These are phyloP conservation scores for Actenoides hombroni DNA, from an alignment of 2,113 vertebrate genomes.

Conservation along the genomic window DNA sequence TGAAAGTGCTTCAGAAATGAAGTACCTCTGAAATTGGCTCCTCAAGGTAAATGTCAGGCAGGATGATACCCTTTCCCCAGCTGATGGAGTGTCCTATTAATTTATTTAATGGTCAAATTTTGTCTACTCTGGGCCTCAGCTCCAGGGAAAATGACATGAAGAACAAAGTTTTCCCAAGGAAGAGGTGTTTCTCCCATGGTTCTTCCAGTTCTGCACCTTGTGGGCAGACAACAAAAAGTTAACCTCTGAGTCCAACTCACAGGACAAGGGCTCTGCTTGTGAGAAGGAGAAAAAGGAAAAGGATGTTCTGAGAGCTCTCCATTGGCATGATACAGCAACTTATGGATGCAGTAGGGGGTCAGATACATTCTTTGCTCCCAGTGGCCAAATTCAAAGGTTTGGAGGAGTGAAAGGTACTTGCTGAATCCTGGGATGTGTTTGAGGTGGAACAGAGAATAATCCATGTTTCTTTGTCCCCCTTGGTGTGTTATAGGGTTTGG, in stretches of 20 bases:
- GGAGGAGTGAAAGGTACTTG: neutral
- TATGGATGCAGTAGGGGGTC: neutral
- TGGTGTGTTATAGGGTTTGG: neutral
- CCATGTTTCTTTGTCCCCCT: neutral
- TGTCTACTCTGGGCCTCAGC: neutral
- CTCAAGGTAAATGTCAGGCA: neutral
- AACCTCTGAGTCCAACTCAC: neutral
- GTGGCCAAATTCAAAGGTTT: neutral
- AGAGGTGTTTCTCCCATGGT: neutral
- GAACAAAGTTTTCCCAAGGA: neutral
- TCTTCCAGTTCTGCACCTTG: neutral
- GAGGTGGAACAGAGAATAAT: neutral
- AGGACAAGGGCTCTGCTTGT: neutral
- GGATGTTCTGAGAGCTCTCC: neutral
- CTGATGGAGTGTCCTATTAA: neutral
- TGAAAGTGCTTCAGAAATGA: slow-evolving; percentile 53
- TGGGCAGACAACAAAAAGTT: neutral
- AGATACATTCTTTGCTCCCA: neutral
- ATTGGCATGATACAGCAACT: neutral
- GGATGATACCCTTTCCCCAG: neutral
- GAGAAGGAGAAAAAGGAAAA: neutral
- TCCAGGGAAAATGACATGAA: neutral
- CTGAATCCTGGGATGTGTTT: neutral
- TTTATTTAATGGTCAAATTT: neutral
- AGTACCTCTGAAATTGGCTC: slow-evolving; percentile 38